Conservation (phyloP, 2,888 invertebrate species). For the Hecatera dysodea region DNA sequence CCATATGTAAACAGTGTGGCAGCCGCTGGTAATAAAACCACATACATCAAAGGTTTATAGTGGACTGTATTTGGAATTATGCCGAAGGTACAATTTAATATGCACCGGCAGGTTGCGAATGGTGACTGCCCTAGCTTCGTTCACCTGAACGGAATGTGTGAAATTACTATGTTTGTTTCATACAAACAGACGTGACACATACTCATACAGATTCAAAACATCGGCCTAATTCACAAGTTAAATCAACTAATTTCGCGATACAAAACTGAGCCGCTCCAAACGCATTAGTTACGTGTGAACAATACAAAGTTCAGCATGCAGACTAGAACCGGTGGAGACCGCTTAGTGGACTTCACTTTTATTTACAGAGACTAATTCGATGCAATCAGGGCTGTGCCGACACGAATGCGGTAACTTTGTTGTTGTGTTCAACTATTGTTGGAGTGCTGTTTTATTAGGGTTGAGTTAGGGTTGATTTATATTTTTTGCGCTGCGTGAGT, state of each 20-base stretch:
- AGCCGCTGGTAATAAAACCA: no score
- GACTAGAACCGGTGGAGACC: constrained; percentile 58
- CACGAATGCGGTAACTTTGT: constrained; percentile 4
- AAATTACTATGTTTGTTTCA: no score
- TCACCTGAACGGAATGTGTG: no score
- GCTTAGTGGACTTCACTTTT: constrained; percentile 66
- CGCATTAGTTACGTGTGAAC: constrained; percentile 54
- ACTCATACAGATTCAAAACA: background rate
- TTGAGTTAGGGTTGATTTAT: no score
- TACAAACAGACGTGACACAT: no score
- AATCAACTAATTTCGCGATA: constrained; percentile 24
- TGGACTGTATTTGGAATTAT: no score
- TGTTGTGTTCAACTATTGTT: constrained; percentile 6
- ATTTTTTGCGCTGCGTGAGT: no score
- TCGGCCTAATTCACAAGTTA: constrained; percentile 18
- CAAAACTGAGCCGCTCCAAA: constrained; percentile 26
- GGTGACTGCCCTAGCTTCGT: no score
- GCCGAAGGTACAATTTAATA: no score
- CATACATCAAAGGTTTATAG: no score
- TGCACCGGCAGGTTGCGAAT: no score
- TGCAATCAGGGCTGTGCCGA: constrained; percentile 63
- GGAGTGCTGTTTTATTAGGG: background rate
- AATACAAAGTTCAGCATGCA: constrained; percentile 63
- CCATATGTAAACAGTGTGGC: no score
- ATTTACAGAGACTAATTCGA: constrained; percentile 65